Percentiles rank a stretch among this genome's conserved stretches.
Conservation (phyloP, 1,140 invertebrate species). For the Drosophila baimaii region DNA sequence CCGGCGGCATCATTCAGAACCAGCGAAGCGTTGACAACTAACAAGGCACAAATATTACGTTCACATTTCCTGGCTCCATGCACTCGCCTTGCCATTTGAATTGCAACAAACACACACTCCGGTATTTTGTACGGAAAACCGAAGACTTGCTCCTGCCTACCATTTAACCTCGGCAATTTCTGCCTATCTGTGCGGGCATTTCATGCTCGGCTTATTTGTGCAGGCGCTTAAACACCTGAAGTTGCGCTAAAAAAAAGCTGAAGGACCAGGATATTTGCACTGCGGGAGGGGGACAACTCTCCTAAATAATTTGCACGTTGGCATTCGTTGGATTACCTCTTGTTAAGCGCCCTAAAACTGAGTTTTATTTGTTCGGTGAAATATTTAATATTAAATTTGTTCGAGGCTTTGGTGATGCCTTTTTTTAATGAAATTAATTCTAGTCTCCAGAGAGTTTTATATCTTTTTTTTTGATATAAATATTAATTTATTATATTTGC, state of each 20-base stretch:
- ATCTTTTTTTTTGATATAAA: too few species aligned
- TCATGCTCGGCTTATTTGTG: slow-evolving; percentile 75
- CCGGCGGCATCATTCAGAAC: slow-evolving; percentile 61
- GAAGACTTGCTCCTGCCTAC: slow-evolving; percentile 30
- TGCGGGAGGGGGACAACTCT: neutral
- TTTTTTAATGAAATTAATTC: too few species aligned
- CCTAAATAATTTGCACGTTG: neutral
- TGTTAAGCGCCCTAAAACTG: neutral
- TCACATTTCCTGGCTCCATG: slow-evolving; percentile 56
- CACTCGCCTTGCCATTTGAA: slow-evolving; percentile 70
- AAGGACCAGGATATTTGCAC: slow-evolving; percentile 10
- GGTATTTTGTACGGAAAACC: neutral
- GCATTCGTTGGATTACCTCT: neutral
- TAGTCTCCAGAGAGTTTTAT: too few species aligned
- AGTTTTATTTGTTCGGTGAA: too few species aligned
- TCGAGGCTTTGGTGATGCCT: too few species aligned
- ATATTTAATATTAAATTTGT: too few species aligned
- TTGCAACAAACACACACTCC: slow-evolving; percentile 48
- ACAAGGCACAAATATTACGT: slow-evolving; percentile 78
- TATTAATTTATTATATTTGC: too few species aligned
- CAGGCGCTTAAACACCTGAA: slow-evolving; percentile 42
- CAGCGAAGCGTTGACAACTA: slow-evolving; percentile 71
- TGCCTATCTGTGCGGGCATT: slow-evolving; percentile 53
- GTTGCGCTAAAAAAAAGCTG: slow-evolving; percentile 12
- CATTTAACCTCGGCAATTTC: slow-evolving; percentile 29